Percentiles rank a stretch among this genome's conserved stretches.
Evolutionary conservation across 2,113 vertebrate genomes (phyloP).

Genomic region (Rhegmatorhina hoffmannsi): DNA sequence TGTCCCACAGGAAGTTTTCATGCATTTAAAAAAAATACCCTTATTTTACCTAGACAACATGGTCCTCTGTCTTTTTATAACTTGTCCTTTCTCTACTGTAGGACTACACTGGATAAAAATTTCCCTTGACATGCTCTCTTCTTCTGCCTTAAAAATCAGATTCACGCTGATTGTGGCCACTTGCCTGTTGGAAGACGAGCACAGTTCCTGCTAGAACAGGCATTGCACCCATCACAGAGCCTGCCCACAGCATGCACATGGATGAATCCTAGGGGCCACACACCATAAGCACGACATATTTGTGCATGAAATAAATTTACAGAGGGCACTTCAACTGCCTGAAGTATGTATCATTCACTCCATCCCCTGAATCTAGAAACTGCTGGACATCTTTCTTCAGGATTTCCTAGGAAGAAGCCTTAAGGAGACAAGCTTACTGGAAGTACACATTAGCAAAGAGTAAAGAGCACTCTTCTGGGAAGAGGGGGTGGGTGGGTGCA

Average conservation of each 20-base stretch:
- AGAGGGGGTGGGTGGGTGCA: not conserved
- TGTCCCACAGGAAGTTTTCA: not conserved
- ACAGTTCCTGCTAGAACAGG: not conserved
- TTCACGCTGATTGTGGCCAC: not conserved
- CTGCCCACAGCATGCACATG: not conserved
- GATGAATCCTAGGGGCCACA: not conserved
- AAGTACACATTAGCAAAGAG: not conserved
- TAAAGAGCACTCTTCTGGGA: not conserved
- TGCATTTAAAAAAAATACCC: not conserved
- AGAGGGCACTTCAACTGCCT: not conserved
- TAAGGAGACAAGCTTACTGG: not conserved
- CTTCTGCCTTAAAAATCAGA: not conserved
- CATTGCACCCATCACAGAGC: not conserved
- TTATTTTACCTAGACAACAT: not conserved
- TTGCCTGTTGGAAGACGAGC: not conserved
- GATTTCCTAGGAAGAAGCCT: not conserved
- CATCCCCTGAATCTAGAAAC: not conserved
- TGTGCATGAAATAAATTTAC: not conserved
- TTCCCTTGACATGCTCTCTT: not conserved
- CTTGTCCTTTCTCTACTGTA: not conserved
- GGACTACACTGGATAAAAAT: not conserved
- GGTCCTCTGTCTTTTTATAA: not conserved
- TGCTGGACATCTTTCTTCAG: too few relatives aligned
- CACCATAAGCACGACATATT: fast-evolving
- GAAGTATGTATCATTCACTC: not conserved